phyloP scores from a whole-genome alignment of 2,113 vertebrate species.

The Xyrauchen texanus region DNA sequence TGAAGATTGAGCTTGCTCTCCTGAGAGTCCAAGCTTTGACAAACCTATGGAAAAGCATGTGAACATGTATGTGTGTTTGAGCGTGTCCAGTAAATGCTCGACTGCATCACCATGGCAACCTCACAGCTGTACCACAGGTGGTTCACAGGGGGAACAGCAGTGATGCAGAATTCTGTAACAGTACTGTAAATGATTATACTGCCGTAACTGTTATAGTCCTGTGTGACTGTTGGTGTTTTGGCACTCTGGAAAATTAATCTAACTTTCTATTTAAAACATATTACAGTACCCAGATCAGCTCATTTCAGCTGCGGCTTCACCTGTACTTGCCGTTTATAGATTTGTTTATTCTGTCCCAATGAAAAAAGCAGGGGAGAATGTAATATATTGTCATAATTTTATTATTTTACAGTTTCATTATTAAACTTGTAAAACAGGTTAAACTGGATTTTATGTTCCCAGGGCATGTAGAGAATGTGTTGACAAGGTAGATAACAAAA shows the following conservation, averaged over 20 bases:
- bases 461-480: background rate
- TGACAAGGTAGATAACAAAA: conserved; percentile 12
- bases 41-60: background rate
- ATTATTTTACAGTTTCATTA: conserved; percentile 7
- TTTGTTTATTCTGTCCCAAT: conserved; percentile 5
- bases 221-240: no score
- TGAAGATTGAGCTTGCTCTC: conserved; percentile 49
- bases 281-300: conserved; percentile 11
- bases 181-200: background rate
- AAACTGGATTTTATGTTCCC: conserved; percentile 22
- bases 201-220: background rate
- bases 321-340: conserved; percentile 24
- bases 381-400: conserved; percentile 28
- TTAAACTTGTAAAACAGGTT: background rate
- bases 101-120: conserved; percentile 38
- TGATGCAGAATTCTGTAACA: background rate
- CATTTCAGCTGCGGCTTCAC: background rate
- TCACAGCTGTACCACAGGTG: conserved; percentile 19
- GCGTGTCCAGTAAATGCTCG: conserved; percentile 38
- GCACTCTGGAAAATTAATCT: no score
- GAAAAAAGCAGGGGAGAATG: background rate
- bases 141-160: background rate
- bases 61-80: conserved; percentile 27
- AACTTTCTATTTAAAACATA: background rate
- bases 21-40: conserved; percentile 29